phyloP scores from a whole-genome alignment of 2,797 vertebrate genomes.

The Crocidura indochinensis region DNA sequence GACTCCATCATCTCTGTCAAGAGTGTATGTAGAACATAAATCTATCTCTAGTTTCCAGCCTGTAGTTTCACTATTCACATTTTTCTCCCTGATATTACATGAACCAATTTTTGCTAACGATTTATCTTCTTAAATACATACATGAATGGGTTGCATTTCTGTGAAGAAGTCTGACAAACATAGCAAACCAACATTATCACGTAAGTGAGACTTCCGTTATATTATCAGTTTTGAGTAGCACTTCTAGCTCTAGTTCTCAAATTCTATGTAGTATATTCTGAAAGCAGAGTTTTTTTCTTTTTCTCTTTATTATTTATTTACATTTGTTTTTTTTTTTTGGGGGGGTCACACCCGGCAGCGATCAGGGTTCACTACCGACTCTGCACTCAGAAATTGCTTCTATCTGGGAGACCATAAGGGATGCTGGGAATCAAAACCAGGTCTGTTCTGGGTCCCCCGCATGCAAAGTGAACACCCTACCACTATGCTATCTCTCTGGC shows the following conservation, averaged over 20 bases:
- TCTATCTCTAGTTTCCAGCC: not conserved
- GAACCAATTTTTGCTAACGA: too few species aligned
- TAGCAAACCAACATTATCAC: not conserved
- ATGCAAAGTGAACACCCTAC: too few species aligned
- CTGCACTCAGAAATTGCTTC: too few species aligned
- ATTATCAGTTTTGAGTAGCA: not conserved
- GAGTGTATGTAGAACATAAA: too few species aligned
- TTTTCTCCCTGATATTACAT: not conserved
- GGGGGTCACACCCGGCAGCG: too few species aligned
- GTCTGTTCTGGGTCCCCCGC: too few species aligned
- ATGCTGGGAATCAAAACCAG: too few species aligned
- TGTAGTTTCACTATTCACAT: not conserved
- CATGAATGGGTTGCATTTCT: not conserved
- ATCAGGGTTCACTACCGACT: too few species aligned
- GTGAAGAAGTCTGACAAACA: not conserved
- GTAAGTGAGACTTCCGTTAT: not conserved
- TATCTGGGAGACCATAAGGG: too few species aligned
- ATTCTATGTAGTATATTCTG: not conserved
- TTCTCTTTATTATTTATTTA: not conserved
- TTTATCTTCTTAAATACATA: not conserved
- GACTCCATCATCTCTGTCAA: not conserved
- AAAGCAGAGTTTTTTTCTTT: not conserved
- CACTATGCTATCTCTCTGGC: too few species aligned
- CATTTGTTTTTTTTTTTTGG: too few species aligned
- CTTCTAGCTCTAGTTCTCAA: not conserved